phyloP scores from a whole-genome alignment of 2,888 invertebrate species.

The Apamea epomidion region DNA sequence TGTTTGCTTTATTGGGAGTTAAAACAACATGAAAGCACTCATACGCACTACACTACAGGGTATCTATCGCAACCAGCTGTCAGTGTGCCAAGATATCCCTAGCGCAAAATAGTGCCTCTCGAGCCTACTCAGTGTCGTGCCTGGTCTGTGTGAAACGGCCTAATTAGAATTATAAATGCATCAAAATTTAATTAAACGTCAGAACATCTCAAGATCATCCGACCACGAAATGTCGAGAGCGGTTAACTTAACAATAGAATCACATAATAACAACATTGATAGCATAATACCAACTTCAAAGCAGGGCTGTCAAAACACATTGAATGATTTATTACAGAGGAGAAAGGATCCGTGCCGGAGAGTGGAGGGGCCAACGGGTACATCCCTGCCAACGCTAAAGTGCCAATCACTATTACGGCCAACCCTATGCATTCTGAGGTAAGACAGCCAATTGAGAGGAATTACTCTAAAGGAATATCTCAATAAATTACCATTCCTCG shows the following conservation, averaged over 20 bases:
- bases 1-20: background rate
- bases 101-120: background rate
- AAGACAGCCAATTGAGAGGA: slow-evolving; percentile 57
- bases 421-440: slow-evolving; percentile 95
- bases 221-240: slow-evolving; percentile 35
- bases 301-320: slow-evolving; percentile 56
- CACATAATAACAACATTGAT: slow-evolving; percentile 47
- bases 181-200: slow-evolving; percentile 39
- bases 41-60: background rate
- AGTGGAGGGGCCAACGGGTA: slow-evolving; percentile 85
- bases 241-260: slow-evolving; percentile 48
- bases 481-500: background rate
- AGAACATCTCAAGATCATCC: slow-evolving; percentile 37
- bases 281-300: slow-evolving; percentile 58
- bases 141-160: background rate
- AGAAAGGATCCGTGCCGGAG: slow-evolving; percentile 84
- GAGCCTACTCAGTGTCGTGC: background rate
- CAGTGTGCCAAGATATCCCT: background rate
- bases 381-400: slow-evolving; percentile 84
- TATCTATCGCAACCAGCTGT: background rate
- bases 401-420: slow-evolving; percentile 93
- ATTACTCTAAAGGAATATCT: slow-evolving; percentile 17
- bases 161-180: slow-evolving; percentile 3
- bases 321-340: slow-evolving; percentile 79
- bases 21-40: background rate